These are phyloP conservation scores for Indri indri DNA, from an alignment of 2,113 vertebrate species.

Conservation along the genomic window DNA sequence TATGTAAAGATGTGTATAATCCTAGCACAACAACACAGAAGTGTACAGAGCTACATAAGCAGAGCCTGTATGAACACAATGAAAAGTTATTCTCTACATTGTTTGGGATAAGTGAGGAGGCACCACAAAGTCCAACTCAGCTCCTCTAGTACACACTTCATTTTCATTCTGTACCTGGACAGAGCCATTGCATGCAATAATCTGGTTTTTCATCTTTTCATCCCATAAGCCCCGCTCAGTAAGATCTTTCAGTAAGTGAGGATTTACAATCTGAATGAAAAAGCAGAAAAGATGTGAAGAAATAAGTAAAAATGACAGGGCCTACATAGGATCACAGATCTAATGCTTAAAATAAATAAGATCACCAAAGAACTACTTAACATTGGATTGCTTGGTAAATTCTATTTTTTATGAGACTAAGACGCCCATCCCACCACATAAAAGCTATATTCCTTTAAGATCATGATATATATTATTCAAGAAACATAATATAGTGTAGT, in stretches of 20 bases:
- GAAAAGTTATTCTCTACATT: neutral
- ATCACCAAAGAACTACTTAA: conserved; percentile 35
- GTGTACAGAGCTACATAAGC: neutral
- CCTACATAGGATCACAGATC: neutral
- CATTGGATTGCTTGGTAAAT: conserved; percentile 16
- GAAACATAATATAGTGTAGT: neutral
- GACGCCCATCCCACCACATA: neutral
- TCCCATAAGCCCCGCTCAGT: conserved; percentile 94
- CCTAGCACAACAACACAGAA: neutral
- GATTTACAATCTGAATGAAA: conserved; percentile 92
- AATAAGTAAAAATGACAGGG: neutral
- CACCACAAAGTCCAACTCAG: neutral
- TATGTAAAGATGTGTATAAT: neutral
- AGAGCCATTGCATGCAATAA: conserved; percentile 95
- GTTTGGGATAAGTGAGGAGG: neutral
- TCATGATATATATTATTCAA: conserved; percentile 24
- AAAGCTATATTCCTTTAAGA: conserved; percentile 50
- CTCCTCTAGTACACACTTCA: neutral
- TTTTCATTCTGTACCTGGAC: conserved; percentile 89
- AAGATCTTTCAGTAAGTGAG: conserved; percentile 97
- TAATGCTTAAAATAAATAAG: conserved; percentile 35
- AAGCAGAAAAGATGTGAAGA: neutral
- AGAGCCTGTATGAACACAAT: neutral
- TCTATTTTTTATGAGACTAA: conserved; percentile 31
- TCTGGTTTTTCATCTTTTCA: conserved; percentile 98